These are phyloP conservation scores for Ooceraea biroi DNA, from an alignment of 1,140 invertebrate species.

Conservation along the genomic window DNA sequence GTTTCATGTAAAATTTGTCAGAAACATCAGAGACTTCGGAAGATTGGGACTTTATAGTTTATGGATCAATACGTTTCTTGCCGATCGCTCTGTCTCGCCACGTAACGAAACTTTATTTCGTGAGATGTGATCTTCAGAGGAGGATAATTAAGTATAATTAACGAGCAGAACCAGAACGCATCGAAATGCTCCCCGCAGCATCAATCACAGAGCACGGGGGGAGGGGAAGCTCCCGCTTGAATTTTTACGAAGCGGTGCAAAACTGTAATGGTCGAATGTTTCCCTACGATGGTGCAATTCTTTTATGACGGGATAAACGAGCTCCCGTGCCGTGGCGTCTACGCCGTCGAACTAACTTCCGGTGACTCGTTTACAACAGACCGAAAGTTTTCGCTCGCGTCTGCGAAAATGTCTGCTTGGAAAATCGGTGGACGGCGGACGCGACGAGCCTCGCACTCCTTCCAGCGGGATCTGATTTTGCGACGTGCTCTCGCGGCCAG, in stretches of 20 bases:
- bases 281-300: slow-evolving; percentile 51
- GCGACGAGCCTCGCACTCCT: slow-evolving; percentile 47
- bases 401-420: slow-evolving; percentile 67
- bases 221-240: not conserved
- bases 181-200: not conserved
- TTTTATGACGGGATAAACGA: slow-evolving; percentile 53
- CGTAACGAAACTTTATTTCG: not conserved
- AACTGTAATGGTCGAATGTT: slow-evolving; percentile 43
- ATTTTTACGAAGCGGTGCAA: slow-evolving; percentile 36
- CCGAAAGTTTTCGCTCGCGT: slow-evolving; percentile 72
- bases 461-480: slow-evolving; percentile 69
- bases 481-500: slow-evolving; percentile 58
- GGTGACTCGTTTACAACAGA: slow-evolving; percentile 66
- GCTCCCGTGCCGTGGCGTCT: slow-evolving; percentile 33
- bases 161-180: not conserved
- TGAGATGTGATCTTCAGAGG: not conserved
- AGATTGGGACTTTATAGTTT: not conserved
- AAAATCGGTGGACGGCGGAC: slow-evolving; percentile 23
- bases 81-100: not conserved
- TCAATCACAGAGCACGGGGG: not conserved
- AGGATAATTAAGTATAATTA: slow-evolving; percentile 46
- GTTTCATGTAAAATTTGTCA: not conserved
- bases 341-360: slow-evolving; percentile 61
- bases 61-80: not conserved
- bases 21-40: not conserved